Percentiles rank a stretch among this genome's conserved stretches.
These are phyloP conservation scores for Theretra japonica DNA, from an alignment of 2,888 invertebrate genomes.

Conservation along the genomic window DNA sequence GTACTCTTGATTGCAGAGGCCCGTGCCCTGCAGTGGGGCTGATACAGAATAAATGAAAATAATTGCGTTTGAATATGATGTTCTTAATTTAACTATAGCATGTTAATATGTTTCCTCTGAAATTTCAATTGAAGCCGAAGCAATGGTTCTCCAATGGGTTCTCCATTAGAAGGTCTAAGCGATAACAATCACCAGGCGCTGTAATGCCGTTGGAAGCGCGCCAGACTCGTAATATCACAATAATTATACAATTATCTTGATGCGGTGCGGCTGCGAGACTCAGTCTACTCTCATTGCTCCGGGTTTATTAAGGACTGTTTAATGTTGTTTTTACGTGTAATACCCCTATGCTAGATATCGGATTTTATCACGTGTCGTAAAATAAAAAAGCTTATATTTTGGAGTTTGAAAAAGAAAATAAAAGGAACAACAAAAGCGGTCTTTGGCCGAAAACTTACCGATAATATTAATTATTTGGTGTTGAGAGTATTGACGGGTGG, in stretches of 20 bases:
- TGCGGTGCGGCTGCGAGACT: not conserved
- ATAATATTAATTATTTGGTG: too few species aligned
- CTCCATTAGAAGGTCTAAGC: conserved; percentile 24
- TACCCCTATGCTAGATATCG: too few species aligned
- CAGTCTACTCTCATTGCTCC: not conserved
- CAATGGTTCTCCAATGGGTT: not conserved
- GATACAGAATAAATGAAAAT: too few species aligned
- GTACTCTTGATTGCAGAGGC: too few species aligned
- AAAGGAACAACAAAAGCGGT: too few species aligned
- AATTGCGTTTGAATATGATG: too few species aligned
- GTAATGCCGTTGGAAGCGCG: conserved; percentile 32
- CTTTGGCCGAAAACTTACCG: too few species aligned
- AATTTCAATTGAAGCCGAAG: conserved; percentile 15
- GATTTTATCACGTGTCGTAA: too few species aligned
- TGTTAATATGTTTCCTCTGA: not conserved
- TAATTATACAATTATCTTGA: conserved; percentile 38
- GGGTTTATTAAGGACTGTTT: not conserved
- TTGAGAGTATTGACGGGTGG: too few species aligned
- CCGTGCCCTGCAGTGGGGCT: too few species aligned
- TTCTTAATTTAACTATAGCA: not conserved
- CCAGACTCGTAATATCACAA: conserved; percentile 34
- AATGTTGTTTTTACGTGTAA: not conserved
- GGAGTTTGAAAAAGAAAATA: too few species aligned
- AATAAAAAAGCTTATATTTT: too few species aligned
- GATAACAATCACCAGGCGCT: conserved; percentile 33